phyloP scores from a whole-genome alignment of 2,113 vertebrate genomes.

The Antidorcas marsupialis region DNA sequence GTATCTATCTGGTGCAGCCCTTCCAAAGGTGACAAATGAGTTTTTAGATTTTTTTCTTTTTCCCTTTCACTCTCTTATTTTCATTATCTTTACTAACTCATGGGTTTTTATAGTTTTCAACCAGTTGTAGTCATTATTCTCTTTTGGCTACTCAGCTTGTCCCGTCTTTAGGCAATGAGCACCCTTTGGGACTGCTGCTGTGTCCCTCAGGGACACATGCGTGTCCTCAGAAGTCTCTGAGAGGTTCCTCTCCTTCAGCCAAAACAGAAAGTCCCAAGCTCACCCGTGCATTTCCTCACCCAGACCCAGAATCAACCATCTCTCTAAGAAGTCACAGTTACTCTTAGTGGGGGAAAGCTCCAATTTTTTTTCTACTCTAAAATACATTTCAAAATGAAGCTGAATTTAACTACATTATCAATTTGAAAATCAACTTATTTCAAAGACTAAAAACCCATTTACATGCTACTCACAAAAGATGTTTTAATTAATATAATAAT shows the following conservation, averaged over 20 bases:
- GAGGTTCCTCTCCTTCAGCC: neutral
- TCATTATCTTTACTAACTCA: neutral
- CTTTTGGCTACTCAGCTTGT: neutral
- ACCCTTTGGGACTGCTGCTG: neutral
- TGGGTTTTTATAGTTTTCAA: neutral
- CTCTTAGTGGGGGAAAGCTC: neutral
- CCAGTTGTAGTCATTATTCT: neutral
- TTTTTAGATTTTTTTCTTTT: neutral
- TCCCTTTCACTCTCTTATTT: neutral
- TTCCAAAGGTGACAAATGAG: neutral
- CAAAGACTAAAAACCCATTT: neutral
- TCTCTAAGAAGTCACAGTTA: neutral
- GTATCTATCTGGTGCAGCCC: neutral
- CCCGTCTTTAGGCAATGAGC: too few relatives aligned
- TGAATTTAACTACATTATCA: neutral
- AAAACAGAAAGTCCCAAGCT: neutral
- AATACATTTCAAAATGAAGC: neutral
- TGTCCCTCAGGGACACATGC: too few relatives aligned
- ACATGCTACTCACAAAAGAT: neutral
- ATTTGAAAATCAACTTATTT: constrained; percentile 17
- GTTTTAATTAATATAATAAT: neutral
- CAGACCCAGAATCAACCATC: neutral
- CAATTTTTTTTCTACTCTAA: neutral
- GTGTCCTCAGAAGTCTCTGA: neutral
- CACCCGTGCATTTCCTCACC: neutral